Evolutionary conservation across 1,140 invertebrate species (phyloP), one percentile per base, ranked within the genome.

Genomic region (Mizuhopecten yessoensis): DNA sequence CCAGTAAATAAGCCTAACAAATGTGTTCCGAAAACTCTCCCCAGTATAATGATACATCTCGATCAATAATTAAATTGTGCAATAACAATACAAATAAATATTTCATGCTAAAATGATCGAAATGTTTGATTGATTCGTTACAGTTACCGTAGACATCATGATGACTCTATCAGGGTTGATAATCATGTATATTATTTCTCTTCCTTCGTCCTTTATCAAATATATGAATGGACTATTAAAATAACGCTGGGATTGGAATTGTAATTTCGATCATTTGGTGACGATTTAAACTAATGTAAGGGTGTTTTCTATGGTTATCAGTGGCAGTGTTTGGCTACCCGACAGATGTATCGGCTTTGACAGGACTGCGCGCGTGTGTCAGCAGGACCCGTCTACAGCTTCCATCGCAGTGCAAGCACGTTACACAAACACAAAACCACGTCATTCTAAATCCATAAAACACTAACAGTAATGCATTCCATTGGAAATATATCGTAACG

Each of bases 21-120:
- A n/a, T n/a, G n/a, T n/a, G n/a, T n/a, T n/a, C n/a, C n/a, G n/a
- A n/a, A n/a, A n/a, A n/a, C n/a, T n/a, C n/a, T n/a, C n/a, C n/a
- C n/a, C n/a, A n/a, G n/a, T n/a, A n/a, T n/a, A n/a, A n/a, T n/a
- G n/a, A n/a, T n/a, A n/a, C n/a, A n/a, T n/a, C n/a, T n/a, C n/a
- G n/a, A n/a, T n/a, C n/a, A 49, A 49, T 49, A 49, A 2, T 49
- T 23, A 20, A 49, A 49, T 49, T 9, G 20, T 5, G n/a, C 57
- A 75, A 75, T 75, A 13, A 75, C n/a, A n/a, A n/a, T n/a, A n/a
- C n/a, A 75, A 75, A 75, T 75, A 75, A 75, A n/a, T 75, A 75
- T 75, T 75, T 75, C n/a, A 49, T 75, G 57, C 23, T 13, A 29
- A 17, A 5, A 29, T 75, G n/a, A 75, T 75, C 1, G n/a, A n/a